Evolutionary conservation across 2,797 vertebrate species (phyloP).

Genomic region (Arctocebus calabarensis): DNA sequence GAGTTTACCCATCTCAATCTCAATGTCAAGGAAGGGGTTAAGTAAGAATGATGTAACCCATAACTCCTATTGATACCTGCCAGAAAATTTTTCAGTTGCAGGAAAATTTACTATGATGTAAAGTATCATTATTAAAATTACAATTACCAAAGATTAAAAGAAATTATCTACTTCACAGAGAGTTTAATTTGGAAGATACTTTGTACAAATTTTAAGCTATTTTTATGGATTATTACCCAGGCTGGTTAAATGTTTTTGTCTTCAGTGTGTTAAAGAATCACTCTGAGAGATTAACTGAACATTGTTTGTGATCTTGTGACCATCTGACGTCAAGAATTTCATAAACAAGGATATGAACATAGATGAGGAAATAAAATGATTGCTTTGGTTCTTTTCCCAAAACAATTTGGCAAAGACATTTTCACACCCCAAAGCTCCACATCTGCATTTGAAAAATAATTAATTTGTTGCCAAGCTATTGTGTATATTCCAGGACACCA

Average conservation of each 20-base stretch:
- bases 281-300: background rate
- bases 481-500: slow-evolving; percentile 86
- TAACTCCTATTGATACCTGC: background rate
- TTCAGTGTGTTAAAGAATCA: background rate
- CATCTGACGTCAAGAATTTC: background rate
- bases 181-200: background rate
- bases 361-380: slow-evolving; percentile 77
- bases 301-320: slow-evolving; percentile 31
- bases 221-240: background rate
- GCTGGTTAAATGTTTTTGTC: background rate
- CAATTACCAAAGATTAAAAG: background rate
- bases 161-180: background rate
- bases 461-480: slow-evolving; percentile 86
- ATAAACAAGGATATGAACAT: slow-evolving; percentile 63
- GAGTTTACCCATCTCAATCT: background rate
- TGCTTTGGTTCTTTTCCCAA: slow-evolving; percentile 84
- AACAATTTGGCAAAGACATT: slow-evolving; percentile 81
- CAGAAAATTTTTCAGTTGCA: background rate
- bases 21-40: background rate
- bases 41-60: background rate
- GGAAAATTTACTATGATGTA: background rate
- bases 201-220: background rate
- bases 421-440: slow-evolving; percentile 82
- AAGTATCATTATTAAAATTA: slow-evolving; percentile 35
- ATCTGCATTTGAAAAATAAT: slow-evolving; percentile 86